Conservation (phyloP, 2,113 vertebrate species). For the Numenius arquata region DNA sequence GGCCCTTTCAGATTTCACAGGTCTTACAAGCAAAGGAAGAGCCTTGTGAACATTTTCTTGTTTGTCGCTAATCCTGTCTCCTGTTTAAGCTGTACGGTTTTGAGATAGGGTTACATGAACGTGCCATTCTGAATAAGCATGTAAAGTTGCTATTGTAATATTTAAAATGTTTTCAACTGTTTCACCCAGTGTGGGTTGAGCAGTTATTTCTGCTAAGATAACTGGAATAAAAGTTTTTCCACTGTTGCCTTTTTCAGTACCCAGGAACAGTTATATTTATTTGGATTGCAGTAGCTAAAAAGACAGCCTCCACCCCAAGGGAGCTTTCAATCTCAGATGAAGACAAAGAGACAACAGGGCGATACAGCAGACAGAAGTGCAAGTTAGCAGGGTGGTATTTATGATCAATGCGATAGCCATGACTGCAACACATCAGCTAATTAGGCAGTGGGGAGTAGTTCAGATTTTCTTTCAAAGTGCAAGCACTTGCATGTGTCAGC, state of each 20-base stretch:
- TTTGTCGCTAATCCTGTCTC: neutral
- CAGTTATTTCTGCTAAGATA: neutral
- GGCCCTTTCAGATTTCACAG: neutral
- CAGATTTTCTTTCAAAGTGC: conserved; percentile 1
- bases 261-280: neutral
- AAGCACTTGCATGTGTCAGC: neutral
- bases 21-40: neutral
- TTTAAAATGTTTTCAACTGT: neutral
- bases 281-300: neutral
- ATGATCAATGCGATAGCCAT: neutral
- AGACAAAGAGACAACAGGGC: neutral
- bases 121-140: neutral
- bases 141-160: neutral
- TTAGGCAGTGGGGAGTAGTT: conserved; percentile 39
- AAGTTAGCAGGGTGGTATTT: neutral
- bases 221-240: neutral
- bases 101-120: neutral
- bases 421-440: conserved; percentile 17
- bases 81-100: neutral
- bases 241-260: neutral
- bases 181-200: neutral
- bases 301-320: neutral
- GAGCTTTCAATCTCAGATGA: neutral
- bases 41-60: neutral
- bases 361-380: neutral